Conservation (phyloP, 2,797 vertebrate species). For the Lagodon rhomboides region DNA sequence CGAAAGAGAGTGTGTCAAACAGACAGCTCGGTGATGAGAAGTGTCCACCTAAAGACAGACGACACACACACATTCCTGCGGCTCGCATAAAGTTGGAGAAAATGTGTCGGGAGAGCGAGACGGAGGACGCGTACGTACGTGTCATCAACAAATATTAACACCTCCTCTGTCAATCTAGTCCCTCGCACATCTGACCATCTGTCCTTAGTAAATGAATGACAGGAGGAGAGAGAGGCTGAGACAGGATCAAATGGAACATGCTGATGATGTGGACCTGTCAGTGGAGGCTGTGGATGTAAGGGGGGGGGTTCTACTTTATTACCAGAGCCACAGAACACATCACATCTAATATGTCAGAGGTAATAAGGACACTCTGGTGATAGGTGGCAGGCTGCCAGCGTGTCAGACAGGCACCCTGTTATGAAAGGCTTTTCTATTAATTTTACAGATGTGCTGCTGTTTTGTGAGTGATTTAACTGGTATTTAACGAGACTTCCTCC, state of each 20-base stretch:
- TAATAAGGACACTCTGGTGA: slow-evolving; percentile 73
- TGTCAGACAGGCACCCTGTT: slow-evolving; percentile 73
- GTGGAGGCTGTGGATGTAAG: slow-evolving; percentile 56
- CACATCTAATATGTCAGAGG: slow-evolving; percentile 79
- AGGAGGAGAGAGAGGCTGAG: slow-evolving; percentile 46
- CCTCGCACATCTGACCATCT: slow-evolving; percentile 58
- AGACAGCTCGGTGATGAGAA: slow-evolving; percentile 57
- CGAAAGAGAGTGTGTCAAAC: slow-evolving; percentile 57
- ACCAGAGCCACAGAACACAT: slow-evolving; percentile 70
- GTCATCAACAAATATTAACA: slow-evolving; percentile 74
- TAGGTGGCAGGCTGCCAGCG: slow-evolving; percentile 72
- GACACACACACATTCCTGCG: slow-evolving; percentile 16
- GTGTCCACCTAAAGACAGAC: slow-evolving; percentile 46
- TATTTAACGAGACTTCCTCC: slow-evolving; percentile 60
- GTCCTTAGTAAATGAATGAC: slow-evolving; percentile 66
- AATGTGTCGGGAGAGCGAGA: slow-evolving; percentile 12
- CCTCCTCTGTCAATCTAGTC: slow-evolving; percentile 53
- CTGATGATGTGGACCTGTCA: slow-evolving; percentile 77
- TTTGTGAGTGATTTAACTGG: slow-evolving; percentile 73
- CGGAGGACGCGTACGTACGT: slow-evolving; percentile 40
- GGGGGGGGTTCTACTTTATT: slow-evolving; percentile 72
- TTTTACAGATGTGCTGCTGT: slow-evolving; percentile 80
- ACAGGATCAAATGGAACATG: slow-evolving; percentile 70
- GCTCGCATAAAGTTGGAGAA: slow-evolving; percentile 23
- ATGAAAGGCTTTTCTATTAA: slow-evolving; percentile 80